Percentiles rank a stretch among this genome's conserved stretches.
Conservation (phyloP, 30 jellyfish, hydroid and myxozoan genomes). For the Mastigias papua region DNA sequence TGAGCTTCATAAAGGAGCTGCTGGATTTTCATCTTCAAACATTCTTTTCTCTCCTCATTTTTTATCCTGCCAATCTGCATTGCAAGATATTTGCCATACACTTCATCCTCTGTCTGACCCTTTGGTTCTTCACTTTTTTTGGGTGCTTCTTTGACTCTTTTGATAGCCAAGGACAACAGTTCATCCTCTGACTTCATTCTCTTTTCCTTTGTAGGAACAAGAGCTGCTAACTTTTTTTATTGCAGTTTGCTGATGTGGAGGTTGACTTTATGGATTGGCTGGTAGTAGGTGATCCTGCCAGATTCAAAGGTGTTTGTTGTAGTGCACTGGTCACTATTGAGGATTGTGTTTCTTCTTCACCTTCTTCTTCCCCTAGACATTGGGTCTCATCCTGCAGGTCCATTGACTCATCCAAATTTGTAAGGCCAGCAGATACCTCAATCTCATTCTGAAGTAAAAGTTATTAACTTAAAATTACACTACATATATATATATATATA, state of each 20-base stretch:
- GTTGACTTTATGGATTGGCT: too few relatives aligned
- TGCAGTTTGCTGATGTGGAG: background rate
- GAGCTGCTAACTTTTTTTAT: background rate
- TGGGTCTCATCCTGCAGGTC: slow-evolving; percentile 1
- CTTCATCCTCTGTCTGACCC: slow-evolving; percentile 2
- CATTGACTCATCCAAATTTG: background rate
- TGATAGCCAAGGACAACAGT: background rate
- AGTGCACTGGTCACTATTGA: background rate
- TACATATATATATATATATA: too few relatives aligned
- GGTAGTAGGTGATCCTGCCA: background rate
- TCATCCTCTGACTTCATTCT: background rate
- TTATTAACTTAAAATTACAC: background rate
- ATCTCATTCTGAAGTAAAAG: background rate
- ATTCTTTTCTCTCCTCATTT: background rate
- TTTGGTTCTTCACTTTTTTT: background rate
- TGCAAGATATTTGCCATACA: background rate
- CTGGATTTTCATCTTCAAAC: background rate
- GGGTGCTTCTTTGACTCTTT: background rate
- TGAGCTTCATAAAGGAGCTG: background rate
- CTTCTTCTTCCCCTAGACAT: background rate
- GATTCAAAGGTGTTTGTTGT: background rate
- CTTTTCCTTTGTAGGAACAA: background rate
- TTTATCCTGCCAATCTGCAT: background rate
- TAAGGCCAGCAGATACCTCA: background rate
- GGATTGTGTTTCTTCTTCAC: background rate